Evolutionary conservation across 2,113 vertebrate genomes (phyloP).

Genomic region (Bambusicola thoracicus): DNA sequence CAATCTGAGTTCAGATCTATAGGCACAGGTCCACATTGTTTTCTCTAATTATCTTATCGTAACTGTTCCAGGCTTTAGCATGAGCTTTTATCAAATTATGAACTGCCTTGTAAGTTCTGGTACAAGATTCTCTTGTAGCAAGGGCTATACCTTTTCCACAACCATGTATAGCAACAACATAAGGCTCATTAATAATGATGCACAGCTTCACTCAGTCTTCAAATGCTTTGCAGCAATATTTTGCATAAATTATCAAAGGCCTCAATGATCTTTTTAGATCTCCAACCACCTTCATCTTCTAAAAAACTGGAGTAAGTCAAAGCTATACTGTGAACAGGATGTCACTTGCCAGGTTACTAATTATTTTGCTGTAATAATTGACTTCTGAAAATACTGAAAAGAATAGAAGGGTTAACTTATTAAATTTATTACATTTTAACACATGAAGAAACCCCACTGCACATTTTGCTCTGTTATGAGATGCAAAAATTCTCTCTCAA

Average conservation of each 20-base stretch:
- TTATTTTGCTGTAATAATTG: constrained; percentile 84
- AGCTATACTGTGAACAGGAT: constrained; percentile 79
- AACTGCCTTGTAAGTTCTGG: constrained; percentile 75
- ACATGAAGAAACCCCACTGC: neutral
- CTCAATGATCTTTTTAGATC: constrained; percentile 62
- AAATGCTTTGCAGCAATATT: constrained; percentile 84
- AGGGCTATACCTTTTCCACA: constrained; percentile 77
- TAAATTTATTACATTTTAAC: constrained; percentile 8
- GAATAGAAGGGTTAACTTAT: neutral
- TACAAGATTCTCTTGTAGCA: constrained; percentile 72
- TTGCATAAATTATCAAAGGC: constrained; percentile 79
- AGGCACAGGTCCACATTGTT: constrained; percentile 74
- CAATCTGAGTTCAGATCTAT: constrained; percentile 79
- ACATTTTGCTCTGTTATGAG: neutral
- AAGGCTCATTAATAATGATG: constrained; percentile 85
- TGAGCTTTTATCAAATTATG: constrained; percentile 84
- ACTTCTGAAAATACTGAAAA: constrained; percentile 68
- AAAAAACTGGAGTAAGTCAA: constrained; percentile 83
- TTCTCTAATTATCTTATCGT: constrained; percentile 72
- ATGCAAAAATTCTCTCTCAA: constrained; percentile 40
- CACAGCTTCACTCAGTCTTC: constrained; percentile 83
- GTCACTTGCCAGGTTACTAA: constrained; percentile 74
- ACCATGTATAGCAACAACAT: constrained; percentile 67
- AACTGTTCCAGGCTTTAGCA: constrained; percentile 83
- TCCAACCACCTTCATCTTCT: constrained; percentile 81